These are phyloP conservation scores for Rhagonycha fulva DNA, from an alignment of 2,888 invertebrate genomes.

Conservation along the genomic window DNA sequence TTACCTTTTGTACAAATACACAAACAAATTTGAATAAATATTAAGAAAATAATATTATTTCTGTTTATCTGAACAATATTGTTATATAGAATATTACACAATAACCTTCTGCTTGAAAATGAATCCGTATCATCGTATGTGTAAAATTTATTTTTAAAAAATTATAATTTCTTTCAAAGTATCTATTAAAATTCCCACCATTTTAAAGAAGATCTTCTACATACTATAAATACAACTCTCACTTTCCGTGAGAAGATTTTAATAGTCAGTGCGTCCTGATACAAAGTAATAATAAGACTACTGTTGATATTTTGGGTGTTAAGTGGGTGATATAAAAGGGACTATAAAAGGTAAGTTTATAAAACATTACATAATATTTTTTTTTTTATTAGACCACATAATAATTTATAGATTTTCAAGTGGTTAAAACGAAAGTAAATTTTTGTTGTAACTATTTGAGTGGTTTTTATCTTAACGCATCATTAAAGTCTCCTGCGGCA, in stretches of 20 bases:
- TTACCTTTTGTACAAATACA: no score
- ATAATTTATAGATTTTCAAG: background rate
- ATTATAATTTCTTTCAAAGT: background rate
- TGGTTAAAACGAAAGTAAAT: background rate
- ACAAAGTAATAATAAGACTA: conserved; percentile 11
- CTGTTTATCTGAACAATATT: background rate
- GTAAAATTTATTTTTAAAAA: background rate
- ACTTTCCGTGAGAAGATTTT: conserved; percentile 25
- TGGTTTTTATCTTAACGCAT: background rate
- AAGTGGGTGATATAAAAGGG: conserved; percentile 8
- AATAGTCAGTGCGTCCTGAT: conserved; percentile 23
- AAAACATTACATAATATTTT: background rate
- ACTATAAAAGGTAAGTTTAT: background rate
- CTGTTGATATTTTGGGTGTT: background rate
- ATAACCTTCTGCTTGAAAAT: background rate
- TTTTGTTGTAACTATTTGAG: background rate
- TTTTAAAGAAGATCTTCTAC: conserved; percentile 14
- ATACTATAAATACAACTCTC: conserved; percentile 30
- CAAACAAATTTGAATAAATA: no score
- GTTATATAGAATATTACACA: background rate
- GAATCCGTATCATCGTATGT: background rate
- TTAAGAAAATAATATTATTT: background rate
- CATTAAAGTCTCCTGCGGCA: background rate
- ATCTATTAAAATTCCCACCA: conserved; percentile 24
- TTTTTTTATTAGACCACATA: background rate